A percentile compares a stretch with the other conserved stretches of the same genome.
Evolutionary conservation across 1,140 invertebrate genomes (phyloP).

Genomic region (Drosophila yakuba): DNA sequence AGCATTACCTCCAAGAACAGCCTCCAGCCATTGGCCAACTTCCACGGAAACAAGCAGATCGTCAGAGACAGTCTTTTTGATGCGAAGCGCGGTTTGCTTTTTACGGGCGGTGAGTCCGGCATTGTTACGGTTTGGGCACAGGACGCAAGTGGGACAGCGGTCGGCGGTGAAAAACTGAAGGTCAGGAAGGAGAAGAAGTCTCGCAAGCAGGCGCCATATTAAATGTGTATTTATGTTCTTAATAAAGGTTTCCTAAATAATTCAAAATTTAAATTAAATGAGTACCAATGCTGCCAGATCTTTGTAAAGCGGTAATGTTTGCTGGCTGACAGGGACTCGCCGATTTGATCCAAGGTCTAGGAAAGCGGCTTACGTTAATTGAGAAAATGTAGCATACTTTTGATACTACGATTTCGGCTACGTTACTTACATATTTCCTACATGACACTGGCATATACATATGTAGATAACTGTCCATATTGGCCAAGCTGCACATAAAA

Average conservation of each 20-base stretch:
- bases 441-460: not conserved
- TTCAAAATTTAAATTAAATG: not conserved
- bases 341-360: not conserved
- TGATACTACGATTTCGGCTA: not conserved
- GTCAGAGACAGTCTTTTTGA: conserved; percentile 88
- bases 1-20: conserved; percentile 84
- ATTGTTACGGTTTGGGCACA: conserved; percentile 87
- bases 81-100: conserved; percentile 85
- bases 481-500: no score
- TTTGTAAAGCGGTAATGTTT: not conserved
- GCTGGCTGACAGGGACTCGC: not conserved
- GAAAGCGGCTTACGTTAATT: not conserved
- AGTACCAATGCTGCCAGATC: not conserved
- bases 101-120: conserved; percentile 89
- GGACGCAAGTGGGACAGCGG: conserved; percentile 1
- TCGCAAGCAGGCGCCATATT: conserved; percentile 55
- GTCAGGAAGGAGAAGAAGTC: conserved; percentile 50
- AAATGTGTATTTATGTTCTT: conserved; percentile 7
- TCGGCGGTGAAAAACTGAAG: conserved; percentile 35
- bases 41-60: conserved; percentile 88
- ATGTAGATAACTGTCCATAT: no score
- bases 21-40: conserved; percentile 86
- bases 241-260: not conserved
- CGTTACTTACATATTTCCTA: not conserved
- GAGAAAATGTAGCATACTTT: not conserved